A percentile compares a stretch with the other conserved stretches of the same genome.
phyloP scores from a whole-genome alignment of 2,888 invertebrate species.

The Thera obeliscata region DNA sequence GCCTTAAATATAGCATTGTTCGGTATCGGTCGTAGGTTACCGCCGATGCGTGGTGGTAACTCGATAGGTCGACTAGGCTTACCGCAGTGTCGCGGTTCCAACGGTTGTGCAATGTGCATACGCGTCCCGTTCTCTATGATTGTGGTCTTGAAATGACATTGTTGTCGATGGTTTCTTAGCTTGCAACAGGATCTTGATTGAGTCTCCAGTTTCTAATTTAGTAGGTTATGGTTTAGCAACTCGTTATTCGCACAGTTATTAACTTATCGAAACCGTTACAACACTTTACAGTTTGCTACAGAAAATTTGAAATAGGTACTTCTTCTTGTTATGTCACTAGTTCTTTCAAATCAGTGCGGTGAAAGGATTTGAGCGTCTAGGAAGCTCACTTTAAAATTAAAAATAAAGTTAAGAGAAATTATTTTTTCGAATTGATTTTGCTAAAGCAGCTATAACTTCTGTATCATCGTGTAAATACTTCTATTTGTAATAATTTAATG shows the following conservation, averaged over 20 bases:
- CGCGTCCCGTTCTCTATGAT: constrained; percentile 52
- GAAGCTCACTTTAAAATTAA: too few species aligned
- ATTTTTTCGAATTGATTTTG: too few species aligned
- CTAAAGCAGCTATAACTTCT: not conserved
- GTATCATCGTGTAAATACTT: not conserved
- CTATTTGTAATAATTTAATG: not conserved
- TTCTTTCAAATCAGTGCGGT: too few species aligned
- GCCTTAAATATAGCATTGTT: constrained; percentile 19
- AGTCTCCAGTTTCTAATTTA: not conserved
- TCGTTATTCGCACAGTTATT: not conserved
- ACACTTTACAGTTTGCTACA: too few species aligned
- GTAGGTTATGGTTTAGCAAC: not conserved
- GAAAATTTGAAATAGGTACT: too few species aligned
- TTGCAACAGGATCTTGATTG: constrained; percentile 15
- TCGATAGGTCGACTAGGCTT: constrained; percentile 57
- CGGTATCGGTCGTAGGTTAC: constrained; percentile 58
- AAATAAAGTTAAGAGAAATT: too few species aligned
- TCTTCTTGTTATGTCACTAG: too few species aligned
- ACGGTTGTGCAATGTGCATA: constrained; percentile 66
- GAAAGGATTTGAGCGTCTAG: too few species aligned
- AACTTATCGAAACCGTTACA: too few species aligned
- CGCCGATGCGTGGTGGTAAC: constrained; percentile 67
- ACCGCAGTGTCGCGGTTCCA: constrained; percentile 68
- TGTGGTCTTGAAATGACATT: constrained; percentile 43
- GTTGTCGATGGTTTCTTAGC: constrained; percentile 15